Percentiles rank a stretch among this genome's conserved stretches.
Conservation (phyloP, 2,113 vertebrate genomes). For the Sialia sialis region DNA sequence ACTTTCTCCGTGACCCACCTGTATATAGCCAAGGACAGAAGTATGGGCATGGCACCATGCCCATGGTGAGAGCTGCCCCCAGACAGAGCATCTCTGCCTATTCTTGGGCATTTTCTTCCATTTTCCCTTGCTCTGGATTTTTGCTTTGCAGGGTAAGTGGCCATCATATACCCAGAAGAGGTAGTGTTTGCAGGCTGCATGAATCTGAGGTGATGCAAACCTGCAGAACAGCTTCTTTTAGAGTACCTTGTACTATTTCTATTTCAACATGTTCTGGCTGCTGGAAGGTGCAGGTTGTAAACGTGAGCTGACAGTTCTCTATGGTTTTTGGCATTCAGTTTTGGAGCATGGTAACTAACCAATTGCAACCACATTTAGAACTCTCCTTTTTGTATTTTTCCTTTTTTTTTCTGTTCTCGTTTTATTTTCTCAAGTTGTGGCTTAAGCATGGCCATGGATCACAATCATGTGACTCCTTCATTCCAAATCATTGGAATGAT, state of each 20-base stretch:
- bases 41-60: fast-evolving
- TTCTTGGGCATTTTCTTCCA: neutral
- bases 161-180: neutral
- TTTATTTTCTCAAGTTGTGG: neutral
- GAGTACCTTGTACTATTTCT: neutral
- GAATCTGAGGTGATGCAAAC: neutral
- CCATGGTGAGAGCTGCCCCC: neutral
- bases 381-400: neutral
- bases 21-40: neutral
- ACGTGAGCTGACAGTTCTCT: neutral
- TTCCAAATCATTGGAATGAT: neutral
- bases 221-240: neutral
- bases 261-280: neutral
- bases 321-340: neutral
- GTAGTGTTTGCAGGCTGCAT: neutral
- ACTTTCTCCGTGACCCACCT: neutral
- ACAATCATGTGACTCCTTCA: neutral
- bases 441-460: neutral
- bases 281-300: neutral
- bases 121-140: neutral
- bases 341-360: neutral
- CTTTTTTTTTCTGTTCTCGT: neutral
- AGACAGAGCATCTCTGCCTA: neutral
- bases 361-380: neutral
- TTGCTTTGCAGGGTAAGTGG: neutral